phyloP scores from a whole-genome alignment of 2,113 vertebrate species.

The Rhadina sibilatrix region DNA sequence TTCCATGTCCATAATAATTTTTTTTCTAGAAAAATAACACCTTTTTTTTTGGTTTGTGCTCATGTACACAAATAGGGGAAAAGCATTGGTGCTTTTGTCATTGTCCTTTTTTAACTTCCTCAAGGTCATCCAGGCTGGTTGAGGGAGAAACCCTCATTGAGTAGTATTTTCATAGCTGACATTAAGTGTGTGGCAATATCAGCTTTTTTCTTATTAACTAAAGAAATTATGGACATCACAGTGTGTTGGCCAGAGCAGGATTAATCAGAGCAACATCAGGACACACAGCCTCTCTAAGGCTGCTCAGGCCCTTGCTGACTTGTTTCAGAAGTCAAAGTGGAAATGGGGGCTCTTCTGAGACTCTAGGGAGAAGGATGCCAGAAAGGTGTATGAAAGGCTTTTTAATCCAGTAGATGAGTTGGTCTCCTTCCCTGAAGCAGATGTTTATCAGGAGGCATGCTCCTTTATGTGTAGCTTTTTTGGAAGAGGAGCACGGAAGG shows the following conservation, averaged over 20 bases:
- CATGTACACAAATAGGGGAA: not conserved
- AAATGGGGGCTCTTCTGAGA: not conserved
- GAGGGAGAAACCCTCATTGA: not conserved
- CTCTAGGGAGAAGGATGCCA: not conserved
- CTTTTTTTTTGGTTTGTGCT: not conserved
- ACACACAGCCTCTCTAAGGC: not conserved
- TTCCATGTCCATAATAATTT: not conserved
- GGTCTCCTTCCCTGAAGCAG: not conserved
- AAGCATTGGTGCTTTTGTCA: accelerated
- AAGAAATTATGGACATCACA: not conserved
- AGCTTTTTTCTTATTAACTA: not conserved
- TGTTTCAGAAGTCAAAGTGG: not conserved
- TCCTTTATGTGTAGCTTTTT: not conserved
- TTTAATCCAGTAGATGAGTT: not conserved
- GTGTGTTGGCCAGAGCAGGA: not conserved
- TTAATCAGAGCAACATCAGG: not conserved
- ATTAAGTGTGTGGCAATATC: not conserved
- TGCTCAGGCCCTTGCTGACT: not conserved
- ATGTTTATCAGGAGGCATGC: not conserved
- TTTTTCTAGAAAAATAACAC: not conserved
- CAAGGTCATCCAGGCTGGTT: not conserved
- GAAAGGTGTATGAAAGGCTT: not conserved
- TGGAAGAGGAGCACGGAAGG: not conserved
- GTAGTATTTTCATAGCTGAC: not conserved
- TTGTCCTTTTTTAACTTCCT: not conserved